phyloP scores from a whole-genome alignment of 2,888 invertebrate species.

The Lithophane ornitopus region DNA sequence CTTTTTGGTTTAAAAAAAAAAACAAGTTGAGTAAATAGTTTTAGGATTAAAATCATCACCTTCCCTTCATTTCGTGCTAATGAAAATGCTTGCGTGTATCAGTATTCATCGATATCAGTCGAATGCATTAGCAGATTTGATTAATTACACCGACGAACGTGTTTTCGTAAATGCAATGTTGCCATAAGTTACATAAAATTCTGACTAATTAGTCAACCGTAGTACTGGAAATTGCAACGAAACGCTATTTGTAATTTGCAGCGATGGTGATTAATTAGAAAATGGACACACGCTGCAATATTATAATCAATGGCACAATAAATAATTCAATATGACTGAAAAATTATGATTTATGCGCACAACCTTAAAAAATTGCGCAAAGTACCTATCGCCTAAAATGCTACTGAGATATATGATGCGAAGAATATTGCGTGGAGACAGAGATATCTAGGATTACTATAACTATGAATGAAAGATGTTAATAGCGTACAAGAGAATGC shows the following conservation, averaged over 20 bases:
- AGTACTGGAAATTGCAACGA: slow-evolving; percentile 46
- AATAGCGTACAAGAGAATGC: not conserved
- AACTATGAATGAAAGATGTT: not conserved
- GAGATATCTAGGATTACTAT: not conserved
- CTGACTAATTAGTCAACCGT: slow-evolving; percentile 51
- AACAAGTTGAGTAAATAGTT: not conserved
- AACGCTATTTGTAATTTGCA: slow-evolving; percentile 44
- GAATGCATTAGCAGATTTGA: slow-evolving; percentile 55
- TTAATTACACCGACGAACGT: slow-evolving; percentile 49
- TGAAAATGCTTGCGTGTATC: slow-evolving; percentile 30
- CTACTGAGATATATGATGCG: not conserved
- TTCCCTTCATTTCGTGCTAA: slow-evolving; percentile 38
- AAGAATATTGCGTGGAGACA: not conserved
- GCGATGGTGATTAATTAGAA: slow-evolving; percentile 47
- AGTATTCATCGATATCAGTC: slow-evolving; percentile 32
- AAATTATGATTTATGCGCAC: not conserved
- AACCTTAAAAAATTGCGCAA: slow-evolving; percentile 8
- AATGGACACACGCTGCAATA: slow-evolving; percentile 29
- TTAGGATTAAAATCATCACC: not conserved
- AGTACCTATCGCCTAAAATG: not conserved
- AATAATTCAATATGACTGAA: slow-evolving; percentile 24
- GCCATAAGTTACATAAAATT: slow-evolving; percentile 41
- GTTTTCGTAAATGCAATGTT: slow-evolving; percentile 34
- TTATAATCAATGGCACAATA: slow-evolving; percentile 18
- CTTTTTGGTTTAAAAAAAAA: not conserved